Conservation (phyloP, 1,140 invertebrate species). For the Gonatopus flavifemur region DNA sequence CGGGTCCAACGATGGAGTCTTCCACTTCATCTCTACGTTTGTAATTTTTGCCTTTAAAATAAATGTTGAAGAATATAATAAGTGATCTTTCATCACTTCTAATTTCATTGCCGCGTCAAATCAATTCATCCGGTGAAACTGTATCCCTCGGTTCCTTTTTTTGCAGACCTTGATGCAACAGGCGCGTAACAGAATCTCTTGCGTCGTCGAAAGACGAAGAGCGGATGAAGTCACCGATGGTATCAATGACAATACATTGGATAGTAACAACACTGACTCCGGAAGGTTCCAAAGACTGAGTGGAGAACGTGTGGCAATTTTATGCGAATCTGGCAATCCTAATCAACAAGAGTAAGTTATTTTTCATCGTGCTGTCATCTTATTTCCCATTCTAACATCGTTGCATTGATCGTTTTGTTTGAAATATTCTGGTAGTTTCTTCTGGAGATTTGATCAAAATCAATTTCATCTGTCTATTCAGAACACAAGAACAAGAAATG, state of each 20-base stretch:
- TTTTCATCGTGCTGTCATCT: no score
- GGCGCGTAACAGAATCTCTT: slow-evolving; percentile 73
- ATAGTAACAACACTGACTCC: slow-evolving; percentile 72
- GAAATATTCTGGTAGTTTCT: no score
- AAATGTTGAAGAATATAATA: no score
- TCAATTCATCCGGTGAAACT: no score
- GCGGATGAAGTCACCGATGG: slow-evolving; percentile 81
- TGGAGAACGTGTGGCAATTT: slow-evolving; percentile 82
- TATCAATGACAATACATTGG: slow-evolving; percentile 44
- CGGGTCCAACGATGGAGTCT: no score
- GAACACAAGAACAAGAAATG: slow-evolving; percentile 49
- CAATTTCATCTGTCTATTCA: slow-evolving; percentile 14
- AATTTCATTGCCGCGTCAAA: no score
- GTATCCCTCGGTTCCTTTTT: no score
- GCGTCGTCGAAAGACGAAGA: slow-evolving; percentile 80
- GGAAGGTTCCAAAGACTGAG: slow-evolving; percentile 71
- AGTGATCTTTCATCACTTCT: no score
- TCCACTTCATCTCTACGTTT: no score
- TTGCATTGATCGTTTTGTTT: background rate
- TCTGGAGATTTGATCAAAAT: background rate
- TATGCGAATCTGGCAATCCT: slow-evolving; percentile 77
- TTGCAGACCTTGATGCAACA: slow-evolving; percentile 48
- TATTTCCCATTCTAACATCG: no score
- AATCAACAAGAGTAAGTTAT: slow-evolving; percentile 63
- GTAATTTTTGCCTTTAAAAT: no score